Conservation (phyloP, 2,888 invertebrate species). For the Melieria crassipennis region DNA sequence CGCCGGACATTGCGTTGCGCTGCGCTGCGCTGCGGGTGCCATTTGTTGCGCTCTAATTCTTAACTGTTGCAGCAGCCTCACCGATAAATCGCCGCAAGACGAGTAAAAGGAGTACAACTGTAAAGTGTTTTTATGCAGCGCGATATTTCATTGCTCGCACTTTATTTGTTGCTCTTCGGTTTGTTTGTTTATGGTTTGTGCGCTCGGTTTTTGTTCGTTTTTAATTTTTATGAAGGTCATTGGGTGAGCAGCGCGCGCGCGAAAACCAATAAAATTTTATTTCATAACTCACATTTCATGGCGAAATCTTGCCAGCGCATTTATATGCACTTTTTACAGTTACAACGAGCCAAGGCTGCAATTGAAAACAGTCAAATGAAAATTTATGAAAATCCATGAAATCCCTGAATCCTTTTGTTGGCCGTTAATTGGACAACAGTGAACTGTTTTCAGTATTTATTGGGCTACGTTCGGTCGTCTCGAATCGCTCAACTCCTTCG, state of each 20-base stretch:
- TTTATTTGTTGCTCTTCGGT: too few species aligned
- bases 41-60: constrained; percentile 46
- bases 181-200: background rate
- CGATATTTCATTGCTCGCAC: too few species aligned
- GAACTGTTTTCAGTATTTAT: too few species aligned
- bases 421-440: too few species aligned
- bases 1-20: background rate
- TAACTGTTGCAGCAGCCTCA: constrained; percentile 20
- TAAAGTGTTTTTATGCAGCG: background rate
- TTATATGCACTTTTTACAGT: constrained; percentile 7
- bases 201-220: background rate
- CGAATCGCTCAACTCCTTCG: too few species aligned
- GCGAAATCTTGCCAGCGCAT: background rate
- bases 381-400: background rate
- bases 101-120: background rate
- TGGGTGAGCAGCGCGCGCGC: background rate
- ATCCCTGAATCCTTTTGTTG: too few species aligned
- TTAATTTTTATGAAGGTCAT: constrained; percentile 32
- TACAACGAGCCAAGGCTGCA: background rate
- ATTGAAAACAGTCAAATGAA: constrained; percentile 9
- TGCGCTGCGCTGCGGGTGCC: constrained; percentile 1
- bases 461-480: too few species aligned
- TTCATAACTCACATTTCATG: constrained; percentile 24
- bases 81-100: background rate
- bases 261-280: constrained; percentile 7